Evolutionary conservation across 2,113 vertebrate species (phyloP), one percentile per base, ranked within the genome.

Genomic region (Perca flavescens): DNA sequence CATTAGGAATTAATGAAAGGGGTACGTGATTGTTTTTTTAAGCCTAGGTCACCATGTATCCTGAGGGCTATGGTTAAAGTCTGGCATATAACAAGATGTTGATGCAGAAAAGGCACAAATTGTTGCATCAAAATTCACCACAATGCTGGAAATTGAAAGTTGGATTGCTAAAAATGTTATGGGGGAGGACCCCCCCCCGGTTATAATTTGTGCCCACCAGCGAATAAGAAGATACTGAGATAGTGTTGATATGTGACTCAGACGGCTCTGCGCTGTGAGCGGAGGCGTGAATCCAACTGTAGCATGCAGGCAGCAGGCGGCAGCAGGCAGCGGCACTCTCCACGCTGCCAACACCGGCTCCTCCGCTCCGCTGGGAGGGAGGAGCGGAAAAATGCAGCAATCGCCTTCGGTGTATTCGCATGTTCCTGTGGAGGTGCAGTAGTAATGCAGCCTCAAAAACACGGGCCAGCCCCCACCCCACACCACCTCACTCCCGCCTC

Each of bases 251-350:
- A 28, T 28, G 28, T 28, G 82, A 80, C 68, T 31, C 43, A 92
- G 90, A 93, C 31, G 47, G 70, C 65, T 5, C 15, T 2, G 28
- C 15, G 10, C 49, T 52, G 79, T 58, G 86, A 53, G 79, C 89
- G 80, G 89, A 86, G 88, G 89, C 83, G 93, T 71, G 79, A 16
- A 84, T 79, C 86, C 76, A 83, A 87, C 81, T 89, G 90, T 82
- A 50, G 88, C 86, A 28, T 25, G 71, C 82, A 70, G 66, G 34
- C 79, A 54, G 47, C 80, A 9, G 40, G 40, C 40, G 2, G 40
- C 40, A 11, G 36, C 36, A 8, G 36, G 36, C 8, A 9, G 40
- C 40, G 2, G 40, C 10, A 43, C 68, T 34, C 77, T 73, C 69
- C 67, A 0, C 76, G 52, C 82, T 62, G 54, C 77, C 82, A 72